phyloP scores from a whole-genome alignment of 2,888 invertebrate species.

The Cynaeus angustus region DNA sequence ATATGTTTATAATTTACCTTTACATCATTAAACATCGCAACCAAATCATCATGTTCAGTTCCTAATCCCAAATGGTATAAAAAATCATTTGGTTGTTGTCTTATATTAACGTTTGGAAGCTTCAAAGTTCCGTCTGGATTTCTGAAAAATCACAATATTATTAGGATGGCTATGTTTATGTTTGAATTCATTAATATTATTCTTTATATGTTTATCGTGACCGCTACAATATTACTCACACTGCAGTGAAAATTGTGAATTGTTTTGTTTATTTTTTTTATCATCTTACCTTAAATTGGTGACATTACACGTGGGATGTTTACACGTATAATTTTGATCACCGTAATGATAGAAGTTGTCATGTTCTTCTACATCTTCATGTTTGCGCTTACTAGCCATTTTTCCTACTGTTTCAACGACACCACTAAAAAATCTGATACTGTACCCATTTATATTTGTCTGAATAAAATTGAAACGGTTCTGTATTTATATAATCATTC shows the following conservation, averaged over 20 bases:
- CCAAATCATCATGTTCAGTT: not conserved
- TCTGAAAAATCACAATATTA: constrained; percentile 10
- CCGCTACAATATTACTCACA: too few species aligned
- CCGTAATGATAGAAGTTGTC: constrained; percentile 21
- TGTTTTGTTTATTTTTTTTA: too few species aligned
- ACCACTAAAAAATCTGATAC: not conserved
- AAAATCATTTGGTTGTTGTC: constrained; percentile 7
- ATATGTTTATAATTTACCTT: constrained; percentile 11
- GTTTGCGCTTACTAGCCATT: not conserved
- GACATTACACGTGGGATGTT: not conserved
- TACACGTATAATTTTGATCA: not conserved
- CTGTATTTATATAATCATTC: not conserved
- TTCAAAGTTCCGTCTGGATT: constrained; percentile 18
- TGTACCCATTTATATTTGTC: not conserved
- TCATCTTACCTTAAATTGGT: constrained; percentile 2
- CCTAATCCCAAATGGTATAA: constrained; percentile 23
- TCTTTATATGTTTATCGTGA: too few species aligned
- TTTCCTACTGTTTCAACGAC: not conserved
- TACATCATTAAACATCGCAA: constrained; percentile 20
- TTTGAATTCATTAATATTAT: too few species aligned
- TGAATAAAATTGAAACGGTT: not conserved
- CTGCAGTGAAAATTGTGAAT: not conserved
- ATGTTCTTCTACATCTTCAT: not conserved
- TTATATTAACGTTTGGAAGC: constrained; percentile 7
- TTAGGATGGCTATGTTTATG: too few species aligned